These are phyloP conservation scores for Varanus salvator DNA, from an alignment of 2,113 vertebrate species.

Conservation along the genomic window DNA sequence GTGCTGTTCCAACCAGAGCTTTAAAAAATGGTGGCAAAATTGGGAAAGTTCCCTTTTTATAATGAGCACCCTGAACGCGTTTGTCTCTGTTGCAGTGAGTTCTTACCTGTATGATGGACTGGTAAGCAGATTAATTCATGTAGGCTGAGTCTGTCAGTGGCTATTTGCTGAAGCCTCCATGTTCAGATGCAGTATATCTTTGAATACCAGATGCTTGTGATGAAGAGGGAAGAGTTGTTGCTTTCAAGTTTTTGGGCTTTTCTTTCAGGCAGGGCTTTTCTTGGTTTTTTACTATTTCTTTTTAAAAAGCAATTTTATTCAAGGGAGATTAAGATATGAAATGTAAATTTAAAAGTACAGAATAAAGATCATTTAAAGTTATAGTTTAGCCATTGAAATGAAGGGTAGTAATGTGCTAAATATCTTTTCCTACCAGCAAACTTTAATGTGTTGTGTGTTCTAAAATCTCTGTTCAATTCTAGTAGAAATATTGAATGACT, in stretches of 20 bases:
- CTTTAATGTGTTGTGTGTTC: not conserved
- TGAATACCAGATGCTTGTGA: not conserved
- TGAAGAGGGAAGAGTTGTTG: not conserved
- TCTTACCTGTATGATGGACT: not conserved
- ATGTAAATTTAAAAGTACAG: not conserved
- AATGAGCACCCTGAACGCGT: not conserved
- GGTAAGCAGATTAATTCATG: not conserved
- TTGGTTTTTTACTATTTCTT: not conserved
- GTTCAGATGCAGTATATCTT: not conserved
- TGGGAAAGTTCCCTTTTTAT: not conserved
- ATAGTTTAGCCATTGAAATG: not conserved
- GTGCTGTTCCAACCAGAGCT: not conserved
- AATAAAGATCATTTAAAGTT: not conserved
- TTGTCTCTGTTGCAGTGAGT: not conserved
- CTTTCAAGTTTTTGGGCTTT: not conserved
- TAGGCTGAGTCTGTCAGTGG: not conserved
- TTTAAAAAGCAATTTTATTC: not conserved
- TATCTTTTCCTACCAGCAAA: not conserved
- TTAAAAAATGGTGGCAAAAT: not conserved
- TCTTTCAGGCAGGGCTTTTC: not conserved
- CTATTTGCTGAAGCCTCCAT: not conserved
- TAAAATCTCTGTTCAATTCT: not conserved
- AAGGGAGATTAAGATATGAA: not conserved
- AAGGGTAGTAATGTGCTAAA: not conserved
- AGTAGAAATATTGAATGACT: not conserved